These are phyloP conservation scores for Macrostomum lignano DNA, from an alignment of 1,140 invertebrate genomes.

Conservation along the genomic window DNA sequence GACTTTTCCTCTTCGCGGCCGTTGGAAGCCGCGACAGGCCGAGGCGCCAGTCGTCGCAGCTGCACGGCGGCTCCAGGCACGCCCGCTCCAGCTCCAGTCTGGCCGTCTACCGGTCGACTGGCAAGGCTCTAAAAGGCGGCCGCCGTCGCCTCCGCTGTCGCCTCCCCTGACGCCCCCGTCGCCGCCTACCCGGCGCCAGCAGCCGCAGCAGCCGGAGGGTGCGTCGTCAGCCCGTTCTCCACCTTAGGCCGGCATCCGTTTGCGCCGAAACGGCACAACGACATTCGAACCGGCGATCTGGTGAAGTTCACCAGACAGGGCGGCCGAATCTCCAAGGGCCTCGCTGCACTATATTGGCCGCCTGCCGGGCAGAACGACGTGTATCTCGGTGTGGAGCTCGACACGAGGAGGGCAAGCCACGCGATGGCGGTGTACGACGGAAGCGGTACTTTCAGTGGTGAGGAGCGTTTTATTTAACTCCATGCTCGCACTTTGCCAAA, in stretches of 20 bases:
- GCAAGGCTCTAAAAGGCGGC: too few species aligned
- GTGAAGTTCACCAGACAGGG: constrained; percentile 24
- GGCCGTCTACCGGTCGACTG: too few species aligned
- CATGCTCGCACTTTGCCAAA: too few species aligned
- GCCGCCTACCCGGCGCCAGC: too few species aligned
- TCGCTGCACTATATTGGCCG: constrained; percentile 23
- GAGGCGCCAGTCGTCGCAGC: too few species aligned
- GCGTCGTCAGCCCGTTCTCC: constrained; percentile 1
- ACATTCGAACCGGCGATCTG: constrained; percentile 18
- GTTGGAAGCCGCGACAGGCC: too few species aligned
- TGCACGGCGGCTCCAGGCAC: too few species aligned
- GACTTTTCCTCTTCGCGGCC: too few species aligned
- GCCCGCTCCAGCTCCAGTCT: too few species aligned
- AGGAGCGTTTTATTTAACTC: constrained; percentile 1
- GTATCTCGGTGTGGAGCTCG: constrained; percentile 23
- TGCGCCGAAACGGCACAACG: constrained; percentile 17
- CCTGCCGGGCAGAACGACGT: constrained; percentile 19
- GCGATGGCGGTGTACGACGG: constrained; percentile 23
- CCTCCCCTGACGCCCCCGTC: too few species aligned
- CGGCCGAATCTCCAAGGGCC: constrained; percentile 22
- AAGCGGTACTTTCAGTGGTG: constrained; percentile 24
- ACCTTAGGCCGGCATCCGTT: constrained; percentile 19
- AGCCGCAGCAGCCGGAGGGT: too few species aligned
- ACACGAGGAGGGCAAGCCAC: constrained; percentile 26
- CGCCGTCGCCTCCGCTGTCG: too few species aligned